Evolutionary conservation across 2,888 invertebrate genomes (phyloP).

Genomic region (Archips crataeganus): DNA sequence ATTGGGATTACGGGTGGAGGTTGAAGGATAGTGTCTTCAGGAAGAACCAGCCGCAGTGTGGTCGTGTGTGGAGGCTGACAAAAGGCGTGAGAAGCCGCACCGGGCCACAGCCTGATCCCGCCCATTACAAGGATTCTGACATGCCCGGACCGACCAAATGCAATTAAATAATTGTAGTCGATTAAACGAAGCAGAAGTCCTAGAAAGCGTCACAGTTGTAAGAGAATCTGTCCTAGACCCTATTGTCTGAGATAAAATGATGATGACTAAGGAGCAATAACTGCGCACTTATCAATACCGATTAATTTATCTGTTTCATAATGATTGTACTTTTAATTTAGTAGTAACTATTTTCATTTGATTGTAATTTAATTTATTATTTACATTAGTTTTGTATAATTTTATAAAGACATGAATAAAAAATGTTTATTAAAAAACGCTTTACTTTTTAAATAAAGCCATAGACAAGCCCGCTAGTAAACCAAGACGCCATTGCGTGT

Average conservation of each 20-base stretch:
- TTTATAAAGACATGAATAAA: background rate
- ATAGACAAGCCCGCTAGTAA: conserved; percentile 39
- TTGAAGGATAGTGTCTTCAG: conserved; percentile 56
- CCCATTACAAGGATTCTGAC: conserved; percentile 52
- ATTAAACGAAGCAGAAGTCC: background rate
- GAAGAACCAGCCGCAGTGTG: conserved; percentile 47
- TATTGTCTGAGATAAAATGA: no score
- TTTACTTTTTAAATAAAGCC: conserved; percentile 21
- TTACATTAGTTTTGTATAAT: background rate
- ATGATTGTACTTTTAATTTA: background rate
- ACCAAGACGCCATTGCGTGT: conserved; percentile 45
- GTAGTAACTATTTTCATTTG: background rate
- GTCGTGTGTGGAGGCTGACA: conserved; percentile 55
- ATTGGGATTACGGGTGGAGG: conserved; percentile 62
- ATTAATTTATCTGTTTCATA: background rate
- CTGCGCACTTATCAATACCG: background rate
- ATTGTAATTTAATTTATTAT: background rate
- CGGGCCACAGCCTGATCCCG: conserved; percentile 61
- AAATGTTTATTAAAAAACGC: background rate
- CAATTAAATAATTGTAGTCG: background rate
- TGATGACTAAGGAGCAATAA: no score
- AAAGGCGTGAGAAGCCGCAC: conserved; percentile 53
- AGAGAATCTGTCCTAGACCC: background rate
- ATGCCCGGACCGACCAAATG: conserved; percentile 40
- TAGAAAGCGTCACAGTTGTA: background rate